phyloP scores from a whole-genome alignment of 2,797 vertebrate species.

The Smutsia temminckii region DNA sequence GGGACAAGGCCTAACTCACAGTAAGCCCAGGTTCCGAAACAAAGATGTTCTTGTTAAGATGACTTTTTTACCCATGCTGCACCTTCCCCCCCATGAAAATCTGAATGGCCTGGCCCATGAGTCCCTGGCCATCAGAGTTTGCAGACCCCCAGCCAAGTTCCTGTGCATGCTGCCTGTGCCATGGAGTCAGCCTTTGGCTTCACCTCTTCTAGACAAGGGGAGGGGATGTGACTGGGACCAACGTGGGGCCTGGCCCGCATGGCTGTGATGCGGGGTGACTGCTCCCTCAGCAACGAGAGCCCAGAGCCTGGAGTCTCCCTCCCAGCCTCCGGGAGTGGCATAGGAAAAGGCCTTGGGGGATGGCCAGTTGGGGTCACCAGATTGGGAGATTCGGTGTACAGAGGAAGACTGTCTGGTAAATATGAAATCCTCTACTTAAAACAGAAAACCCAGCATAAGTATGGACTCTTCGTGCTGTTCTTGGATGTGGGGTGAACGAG shows the following conservation, averaged over 20 bases:
- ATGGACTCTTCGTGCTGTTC: background rate
- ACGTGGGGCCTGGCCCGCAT: fast-evolving
- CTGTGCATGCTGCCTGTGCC: no score
- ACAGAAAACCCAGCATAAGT: background rate
- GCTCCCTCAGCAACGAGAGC: background rate
- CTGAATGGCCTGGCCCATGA: no score
- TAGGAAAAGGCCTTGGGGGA: background rate
- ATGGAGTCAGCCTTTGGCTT: no score
- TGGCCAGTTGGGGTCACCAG: background rate
- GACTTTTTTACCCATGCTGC: background rate
- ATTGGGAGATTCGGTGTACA: no score
- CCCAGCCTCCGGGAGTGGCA: background rate
- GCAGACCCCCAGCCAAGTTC: fast-evolving
- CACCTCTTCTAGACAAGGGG: background rate
- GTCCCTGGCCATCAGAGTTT: background rate
- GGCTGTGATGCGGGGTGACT: fast-evolving
- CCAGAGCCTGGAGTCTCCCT: background rate
- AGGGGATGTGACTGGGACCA: background rate
- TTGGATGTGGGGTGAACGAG: background rate
- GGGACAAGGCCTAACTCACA: no score
- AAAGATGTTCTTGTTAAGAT: background rate
- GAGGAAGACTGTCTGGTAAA: background rate
- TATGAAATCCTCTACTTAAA: background rate
- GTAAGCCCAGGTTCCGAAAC: background rate
- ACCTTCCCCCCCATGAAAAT: background rate